Percentiles rank a stretch among this genome's conserved stretches.
Conservation (phyloP, 2,888 invertebrate species). For the Lottia gigantea region DNA sequence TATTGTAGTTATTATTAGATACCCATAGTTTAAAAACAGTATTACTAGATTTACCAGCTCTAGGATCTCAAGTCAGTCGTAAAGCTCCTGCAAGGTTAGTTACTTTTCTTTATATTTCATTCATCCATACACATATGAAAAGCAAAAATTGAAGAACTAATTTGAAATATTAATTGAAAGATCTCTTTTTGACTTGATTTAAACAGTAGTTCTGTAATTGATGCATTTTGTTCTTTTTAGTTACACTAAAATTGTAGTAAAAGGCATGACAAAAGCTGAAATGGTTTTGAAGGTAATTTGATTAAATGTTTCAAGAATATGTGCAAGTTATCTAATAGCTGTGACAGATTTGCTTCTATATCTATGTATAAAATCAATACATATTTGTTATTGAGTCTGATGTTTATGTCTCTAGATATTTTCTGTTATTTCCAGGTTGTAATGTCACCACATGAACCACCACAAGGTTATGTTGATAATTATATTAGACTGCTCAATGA, state of each 20-base stretch:
- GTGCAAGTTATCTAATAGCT: no score
- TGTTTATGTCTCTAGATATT: neutral
- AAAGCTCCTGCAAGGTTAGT: constrained; percentile 87
- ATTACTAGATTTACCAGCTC: constrained; percentile 91
- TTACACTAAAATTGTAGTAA: constrained; percentile 79
- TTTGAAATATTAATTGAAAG: neutral
- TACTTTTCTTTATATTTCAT: constrained; percentile 14
- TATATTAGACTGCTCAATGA: constrained; percentile 91
- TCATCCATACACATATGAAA: no score
- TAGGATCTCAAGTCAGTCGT: constrained; percentile 85
- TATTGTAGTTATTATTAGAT: constrained; percentile 83
- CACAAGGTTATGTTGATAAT: constrained; percentile 86
- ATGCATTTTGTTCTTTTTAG: constrained; percentile 54
- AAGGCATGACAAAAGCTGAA: constrained; percentile 96
- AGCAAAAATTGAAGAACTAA: no score
- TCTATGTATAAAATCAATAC: neutral
- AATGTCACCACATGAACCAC: constrained; percentile 88
- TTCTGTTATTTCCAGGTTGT: constrained; percentile 74
- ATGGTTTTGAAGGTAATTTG: constrained; percentile 87
- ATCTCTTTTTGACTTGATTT: neutral
- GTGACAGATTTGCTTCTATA: no score
- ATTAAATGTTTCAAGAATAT: no score
- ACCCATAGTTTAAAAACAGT: constrained; percentile 81
- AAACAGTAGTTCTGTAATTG: neutral
- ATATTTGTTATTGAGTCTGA: neutral